A percentile compares a stretch with the other conserved stretches of the same genome.
Conservation (phyloP, 2,888 invertebrate species). For the Clepsis dumicolana region DNA sequence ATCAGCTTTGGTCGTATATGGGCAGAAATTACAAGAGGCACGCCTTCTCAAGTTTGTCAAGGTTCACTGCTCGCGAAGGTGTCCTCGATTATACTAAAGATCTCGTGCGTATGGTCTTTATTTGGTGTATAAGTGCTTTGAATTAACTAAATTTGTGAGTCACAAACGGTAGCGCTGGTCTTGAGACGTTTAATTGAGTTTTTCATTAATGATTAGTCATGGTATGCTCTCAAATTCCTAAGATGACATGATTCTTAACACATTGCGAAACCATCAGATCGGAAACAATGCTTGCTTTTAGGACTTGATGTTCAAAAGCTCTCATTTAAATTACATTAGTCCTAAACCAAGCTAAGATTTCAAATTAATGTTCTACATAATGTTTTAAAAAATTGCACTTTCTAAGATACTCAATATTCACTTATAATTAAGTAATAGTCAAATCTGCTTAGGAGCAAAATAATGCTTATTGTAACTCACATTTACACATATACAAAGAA, state of each 20-base stretch:
- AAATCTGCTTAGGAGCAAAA: too few species aligned
- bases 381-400: too few species aligned
- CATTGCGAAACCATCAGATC: background rate
- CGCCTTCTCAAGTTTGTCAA: constrained; percentile 32
- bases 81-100: constrained; percentile 8
- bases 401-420: too few species aligned
- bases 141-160: background rate
- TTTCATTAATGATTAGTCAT: constrained; percentile 6
- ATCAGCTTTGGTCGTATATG: constrained; percentile 16
- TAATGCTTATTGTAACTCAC: too few species aligned
- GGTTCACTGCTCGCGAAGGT: constrained; percentile 19
- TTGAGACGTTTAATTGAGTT: background rate
- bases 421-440: too few species aligned
- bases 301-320: too few species aligned
- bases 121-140: constrained; percentile 21
- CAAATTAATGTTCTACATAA: too few species aligned
- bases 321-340: too few species aligned
- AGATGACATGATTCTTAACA: too few species aligned
- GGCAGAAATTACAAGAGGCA: constrained; percentile 16
- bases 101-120: constrained; percentile 3
- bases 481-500: too few species aligned
- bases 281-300: background rate
- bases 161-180: background rate
- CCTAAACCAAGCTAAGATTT: too few species aligned
- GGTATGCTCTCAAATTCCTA: background rate